Percentiles rank a stretch among this genome's conserved stretches.
phyloP scores from a whole-genome alignment of 2,797 vertebrate genomes.

The Champsocephalus gunnari region DNA sequence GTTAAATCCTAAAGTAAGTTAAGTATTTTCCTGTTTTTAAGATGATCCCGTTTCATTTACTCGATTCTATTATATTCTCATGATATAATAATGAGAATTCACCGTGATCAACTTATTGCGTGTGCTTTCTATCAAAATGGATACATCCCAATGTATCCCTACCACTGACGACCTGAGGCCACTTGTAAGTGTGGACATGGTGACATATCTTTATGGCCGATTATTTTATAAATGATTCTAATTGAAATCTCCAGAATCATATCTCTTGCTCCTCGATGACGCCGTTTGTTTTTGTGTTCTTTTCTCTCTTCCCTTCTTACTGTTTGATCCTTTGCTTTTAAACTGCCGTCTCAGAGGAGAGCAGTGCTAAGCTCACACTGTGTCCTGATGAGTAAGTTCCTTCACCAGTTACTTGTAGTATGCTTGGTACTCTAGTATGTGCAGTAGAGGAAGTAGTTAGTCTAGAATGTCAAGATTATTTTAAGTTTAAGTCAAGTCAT shows the following conservation, averaged over 20 bases:
- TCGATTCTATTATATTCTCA: no score
- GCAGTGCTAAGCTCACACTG: slow-evolving; percentile 86
- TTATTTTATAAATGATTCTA: background rate
- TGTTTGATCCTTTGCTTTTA: slow-evolving; percentile 60
- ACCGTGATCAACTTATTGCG: no score
- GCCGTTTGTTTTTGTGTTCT: slow-evolving; percentile 53
- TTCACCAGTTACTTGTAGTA: slow-evolving; percentile 59
- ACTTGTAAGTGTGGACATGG: background rate
- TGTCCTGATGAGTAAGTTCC: slow-evolving; percentile 84
- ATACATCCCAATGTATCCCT: no score
- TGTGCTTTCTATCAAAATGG: no score
- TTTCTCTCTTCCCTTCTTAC: slow-evolving; percentile 60
- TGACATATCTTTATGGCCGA: background rate
- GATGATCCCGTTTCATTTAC: no score
- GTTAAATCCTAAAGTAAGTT: no score
- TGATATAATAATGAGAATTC: no score
- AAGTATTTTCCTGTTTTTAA: no score
- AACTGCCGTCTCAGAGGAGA: slow-evolving; percentile 89
- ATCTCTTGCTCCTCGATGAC: slow-evolving; percentile 26
- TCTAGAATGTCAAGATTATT: background rate
- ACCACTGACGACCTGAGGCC: background rate
- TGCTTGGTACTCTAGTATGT: slow-evolving; percentile 25
- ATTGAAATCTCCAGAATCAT: background rate
- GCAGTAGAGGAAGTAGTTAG: slow-evolving; percentile 41
- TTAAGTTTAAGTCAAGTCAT: background rate